Evolutionary conservation across 2,113 vertebrate species (phyloP), one percentile per base, ranked within the genome.

Genomic region (Brachirus orientalis): DNA sequence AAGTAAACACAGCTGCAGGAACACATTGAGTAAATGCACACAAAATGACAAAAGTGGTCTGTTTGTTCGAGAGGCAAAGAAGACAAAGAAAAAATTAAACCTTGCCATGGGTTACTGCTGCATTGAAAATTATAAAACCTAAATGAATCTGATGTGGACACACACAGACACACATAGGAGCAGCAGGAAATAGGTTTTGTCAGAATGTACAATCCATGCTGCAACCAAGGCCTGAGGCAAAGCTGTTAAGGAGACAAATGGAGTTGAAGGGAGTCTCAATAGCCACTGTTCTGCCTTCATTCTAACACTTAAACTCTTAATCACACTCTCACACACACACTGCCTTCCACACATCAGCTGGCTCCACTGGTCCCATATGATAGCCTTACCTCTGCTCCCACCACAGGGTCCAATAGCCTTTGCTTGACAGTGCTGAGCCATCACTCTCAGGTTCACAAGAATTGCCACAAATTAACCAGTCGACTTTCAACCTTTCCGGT

Each of bases 181-280:
- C 10, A 45, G 66, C 17, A 48, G 55, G 43, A 38, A 69, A 65
- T 52, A 56, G 54, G 47, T 17, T 65, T 10, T 68, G 58, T 56
- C 76, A 79, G 37, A 70, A 69, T 56, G 77, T 53, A 62, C 75
- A 63, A 89, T 91, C 90, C 84, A 84, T 89, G 82, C 68, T 81
- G 40, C 50, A 58, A 55, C 53, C 0, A 41, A 54, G 46, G 69
- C 83, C 80, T 44, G 55, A 58, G 80, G 90, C 82, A 0, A 72
- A 44, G 78, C 77, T 57, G 65, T 90, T 90, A 91, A 80, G 44
- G 75, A 85, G 84, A 90, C 40, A 68, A 78, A 87, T 85, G 79
- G 68, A 64, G 60, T 44, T 55, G 70, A 80, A 83, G 36, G 62
- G 64, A 64, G 33, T 69, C 33, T 74, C 53, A 67, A 65, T 48